Evolutionary conservation across 2,113 vertebrate genomes (phyloP).

Genomic region (Microcebus griseorufus): DNA sequence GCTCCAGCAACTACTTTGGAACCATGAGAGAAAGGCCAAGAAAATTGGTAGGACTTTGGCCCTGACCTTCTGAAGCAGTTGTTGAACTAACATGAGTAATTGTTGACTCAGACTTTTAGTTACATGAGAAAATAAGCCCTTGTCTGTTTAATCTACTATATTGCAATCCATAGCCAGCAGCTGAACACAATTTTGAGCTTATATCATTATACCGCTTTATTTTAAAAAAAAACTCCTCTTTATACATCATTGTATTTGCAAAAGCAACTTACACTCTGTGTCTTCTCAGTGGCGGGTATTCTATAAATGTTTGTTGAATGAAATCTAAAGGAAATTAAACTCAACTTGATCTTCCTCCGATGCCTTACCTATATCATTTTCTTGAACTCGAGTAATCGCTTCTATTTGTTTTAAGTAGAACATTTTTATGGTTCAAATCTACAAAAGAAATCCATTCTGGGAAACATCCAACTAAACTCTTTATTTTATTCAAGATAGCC

Average conservation of each 20-base stretch:
- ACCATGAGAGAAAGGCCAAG: not conserved
- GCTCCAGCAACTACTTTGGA: constrained; percentile 13
- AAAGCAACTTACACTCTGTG: not conserved
- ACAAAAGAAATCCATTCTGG: not conserved
- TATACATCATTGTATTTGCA: not conserved
- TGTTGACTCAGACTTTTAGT: not conserved
- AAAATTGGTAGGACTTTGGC: not conserved
- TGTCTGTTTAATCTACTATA: not conserved
- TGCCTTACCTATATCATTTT: not conserved
- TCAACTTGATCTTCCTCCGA: not conserved
- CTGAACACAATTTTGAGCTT: not conserved
- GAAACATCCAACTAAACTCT: not conserved
- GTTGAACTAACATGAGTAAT: not conserved
- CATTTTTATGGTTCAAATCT: not conserved
- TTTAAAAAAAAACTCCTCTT: not conserved
- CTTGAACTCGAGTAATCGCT: not conserved
- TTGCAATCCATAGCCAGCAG: not conserved
- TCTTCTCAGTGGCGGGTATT: not conserved
- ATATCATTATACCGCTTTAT: not conserved
- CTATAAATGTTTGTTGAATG: not conserved
- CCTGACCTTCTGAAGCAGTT: not conserved
- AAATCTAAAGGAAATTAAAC: not conserved
- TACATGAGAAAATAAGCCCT: not conserved
- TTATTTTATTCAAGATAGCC: constrained; percentile 30
- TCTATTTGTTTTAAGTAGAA: not conserved